These are phyloP conservation scores for Perizoma flavofasciatum DNA, from an alignment of 2,888 invertebrate species.

Conservation along the genomic window DNA sequence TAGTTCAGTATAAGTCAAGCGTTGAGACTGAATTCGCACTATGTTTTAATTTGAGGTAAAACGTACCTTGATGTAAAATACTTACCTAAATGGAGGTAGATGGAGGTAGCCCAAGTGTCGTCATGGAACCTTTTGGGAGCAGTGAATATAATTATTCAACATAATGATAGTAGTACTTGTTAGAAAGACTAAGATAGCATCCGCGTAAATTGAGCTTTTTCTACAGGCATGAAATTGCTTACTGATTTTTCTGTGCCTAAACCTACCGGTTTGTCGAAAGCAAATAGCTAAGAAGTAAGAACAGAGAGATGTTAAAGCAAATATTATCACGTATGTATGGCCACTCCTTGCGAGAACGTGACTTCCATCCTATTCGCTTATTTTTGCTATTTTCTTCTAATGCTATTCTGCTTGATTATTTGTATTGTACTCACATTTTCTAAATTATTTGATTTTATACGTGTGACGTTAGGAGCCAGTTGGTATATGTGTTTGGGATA, in stretches of 20 bases:
- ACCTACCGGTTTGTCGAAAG: conserved; percentile 42
- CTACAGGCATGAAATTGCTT: neutral
- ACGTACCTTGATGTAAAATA: no score
- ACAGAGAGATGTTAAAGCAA: conserved; percentile 52
- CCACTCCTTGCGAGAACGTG: conserved; percentile 65
- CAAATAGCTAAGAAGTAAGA: conserved; percentile 37
- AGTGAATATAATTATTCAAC: no score
- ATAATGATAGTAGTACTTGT: no score
- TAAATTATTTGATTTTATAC: neutral
- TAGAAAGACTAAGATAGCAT: no score
- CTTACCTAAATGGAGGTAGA: no score
- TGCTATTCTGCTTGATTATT: conserved; percentile 8
- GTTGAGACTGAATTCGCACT: no score
- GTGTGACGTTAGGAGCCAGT: neutral
- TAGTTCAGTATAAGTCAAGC: no score
- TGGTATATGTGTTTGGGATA: neutral
- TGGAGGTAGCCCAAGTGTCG: no score
- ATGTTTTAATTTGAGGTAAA: no score
- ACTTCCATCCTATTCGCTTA: conserved; percentile 59
- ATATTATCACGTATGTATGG: conserved; percentile 76
- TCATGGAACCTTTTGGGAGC: no score
- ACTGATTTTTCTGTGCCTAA: conserved; percentile 23
- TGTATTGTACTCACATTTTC: conserved; percentile 5
- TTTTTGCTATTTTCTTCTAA: conserved; percentile 42
- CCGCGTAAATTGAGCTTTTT: no score